Evolutionary conservation across 2,797 vertebrate species (phyloP).

Genomic region (Neoniphon sammara): DNA sequence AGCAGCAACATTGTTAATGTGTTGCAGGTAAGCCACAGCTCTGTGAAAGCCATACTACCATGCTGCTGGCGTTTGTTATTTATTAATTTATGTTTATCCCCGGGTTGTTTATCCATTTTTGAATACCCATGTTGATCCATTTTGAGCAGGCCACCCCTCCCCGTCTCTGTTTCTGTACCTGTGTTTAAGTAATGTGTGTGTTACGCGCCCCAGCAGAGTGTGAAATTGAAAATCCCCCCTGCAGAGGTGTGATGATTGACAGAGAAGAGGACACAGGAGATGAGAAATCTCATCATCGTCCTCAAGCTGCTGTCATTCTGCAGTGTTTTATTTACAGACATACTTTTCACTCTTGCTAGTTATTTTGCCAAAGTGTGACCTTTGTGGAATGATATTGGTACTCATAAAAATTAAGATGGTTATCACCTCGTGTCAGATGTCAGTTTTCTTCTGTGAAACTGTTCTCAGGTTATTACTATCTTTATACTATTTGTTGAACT

Average conservation of each 20-base stretch:
- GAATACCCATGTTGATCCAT: conserved; percentile 62
- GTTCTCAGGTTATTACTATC: too few species aligned
- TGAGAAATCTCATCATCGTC: conserved; percentile 56
- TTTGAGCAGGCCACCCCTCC: conserved; percentile 18
- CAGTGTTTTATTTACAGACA: conserved; percentile 15
- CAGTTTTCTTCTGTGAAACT: too few species aligned
- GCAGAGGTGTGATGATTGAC: conserved; percentile 68
- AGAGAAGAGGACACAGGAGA: conserved; percentile 39
- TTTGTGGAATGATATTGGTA: neutral
- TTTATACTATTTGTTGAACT: neutral
- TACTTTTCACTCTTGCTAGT: neutral
- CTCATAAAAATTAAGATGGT: neutral
- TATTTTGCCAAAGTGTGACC: neutral
- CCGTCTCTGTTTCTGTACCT: conserved; percentile 35
- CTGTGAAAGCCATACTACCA: conserved; percentile 17
- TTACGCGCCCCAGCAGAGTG: conserved; percentile 73
- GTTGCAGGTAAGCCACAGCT: neutral
- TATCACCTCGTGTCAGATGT: too few species aligned
- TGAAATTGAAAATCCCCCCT: conserved; percentile 80
- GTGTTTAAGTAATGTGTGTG: conserved; percentile 59
- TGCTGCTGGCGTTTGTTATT: neutral
- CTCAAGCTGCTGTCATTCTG: conserved; percentile 32
- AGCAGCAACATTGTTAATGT: conserved; percentile 9
- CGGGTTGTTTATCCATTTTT: conserved; percentile 60
- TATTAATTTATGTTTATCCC: conserved; percentile 56